Conservation (phyloP, 2,797 vertebrate genomes). For the Etheostoma nigrum region DNA sequence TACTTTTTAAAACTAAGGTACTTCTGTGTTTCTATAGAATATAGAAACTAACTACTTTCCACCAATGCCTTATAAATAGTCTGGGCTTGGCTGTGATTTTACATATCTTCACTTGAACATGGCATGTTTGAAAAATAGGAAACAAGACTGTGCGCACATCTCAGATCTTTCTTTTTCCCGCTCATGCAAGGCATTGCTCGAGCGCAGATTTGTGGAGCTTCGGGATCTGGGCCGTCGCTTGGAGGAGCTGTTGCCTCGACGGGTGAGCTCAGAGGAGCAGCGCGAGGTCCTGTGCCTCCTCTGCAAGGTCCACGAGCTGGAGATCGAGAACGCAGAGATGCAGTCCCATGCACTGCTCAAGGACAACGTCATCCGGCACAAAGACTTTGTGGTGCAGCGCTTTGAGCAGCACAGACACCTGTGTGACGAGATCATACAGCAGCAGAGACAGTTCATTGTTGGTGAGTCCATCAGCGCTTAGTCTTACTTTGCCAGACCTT, state of each 20-base stretch:
- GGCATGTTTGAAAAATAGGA: background rate
- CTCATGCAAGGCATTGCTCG: constrained; percentile 80
- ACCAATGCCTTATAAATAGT: too few relatives aligned
- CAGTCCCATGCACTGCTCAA: constrained; percentile 88
- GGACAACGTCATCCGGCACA: constrained; percentile 89
- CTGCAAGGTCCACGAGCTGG: constrained; percentile 91
- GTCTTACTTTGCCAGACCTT: too few relatives aligned
- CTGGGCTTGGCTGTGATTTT: background rate
- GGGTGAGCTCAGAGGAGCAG: constrained; percentile 89
- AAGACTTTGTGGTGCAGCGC: constrained; percentile 86
- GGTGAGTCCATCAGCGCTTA: constrained; percentile 54
- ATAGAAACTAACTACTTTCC: background rate
- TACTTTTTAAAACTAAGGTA: background rate
- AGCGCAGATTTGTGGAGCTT: constrained; percentile 85
- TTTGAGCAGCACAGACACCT: constrained; percentile 89
- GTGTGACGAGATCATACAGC: constrained; percentile 91
- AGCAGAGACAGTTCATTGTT: constrained; percentile 89
- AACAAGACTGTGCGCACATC: background rate
- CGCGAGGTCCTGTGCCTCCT: constrained; percentile 90
- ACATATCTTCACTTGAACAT: background rate
- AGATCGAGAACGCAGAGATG: constrained; percentile 89
- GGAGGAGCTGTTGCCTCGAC: constrained; percentile 87
- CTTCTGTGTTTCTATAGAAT: constrained; percentile 3
- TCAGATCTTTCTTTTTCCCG: background rate
- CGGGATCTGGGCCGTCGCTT: constrained; percentile 81